Conservation (phyloP, 2,888 invertebrate species). For the Plemyria rubiginata region DNA sequence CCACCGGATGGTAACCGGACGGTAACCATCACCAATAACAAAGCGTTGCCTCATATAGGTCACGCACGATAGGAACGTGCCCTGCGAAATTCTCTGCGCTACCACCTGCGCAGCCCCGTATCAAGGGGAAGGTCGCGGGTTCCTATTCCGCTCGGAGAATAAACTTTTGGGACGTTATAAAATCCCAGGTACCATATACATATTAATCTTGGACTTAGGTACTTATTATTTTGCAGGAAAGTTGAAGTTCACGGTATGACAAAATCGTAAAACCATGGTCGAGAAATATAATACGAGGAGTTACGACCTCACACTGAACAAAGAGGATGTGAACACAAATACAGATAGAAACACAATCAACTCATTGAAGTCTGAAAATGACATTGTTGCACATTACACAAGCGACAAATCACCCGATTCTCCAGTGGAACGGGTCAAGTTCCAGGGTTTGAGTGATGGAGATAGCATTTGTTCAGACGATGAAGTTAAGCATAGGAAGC, state of each 20-base stretch:
- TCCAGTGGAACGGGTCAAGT: constrained; percentile 71
- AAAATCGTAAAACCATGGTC: constrained; percentile 40
- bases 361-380: constrained; percentile 65
- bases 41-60: too few species aligned
- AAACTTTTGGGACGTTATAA: too few species aligned
- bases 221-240: constrained; percentile 21
- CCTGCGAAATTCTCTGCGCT: too few species aligned
- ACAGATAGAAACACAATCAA: constrained; percentile 70
- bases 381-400: constrained; percentile 55
- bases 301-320: constrained; percentile 36
- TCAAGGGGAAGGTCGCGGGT: too few species aligned
- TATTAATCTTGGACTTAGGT: too few species aligned
- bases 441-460: constrained; percentile 75
- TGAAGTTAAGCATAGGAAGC: constrained; percentile 61
- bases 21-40: too few species aligned
- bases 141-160: too few species aligned
- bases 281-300: constrained; percentile 38
- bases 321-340: constrained; percentile 40
- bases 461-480: constrained; percentile 76
- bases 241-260: constrained; percentile 33
- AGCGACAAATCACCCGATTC: constrained; percentile 54
- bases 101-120: too few species aligned
- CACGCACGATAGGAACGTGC: too few species aligned
- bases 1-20: too few species aligned
- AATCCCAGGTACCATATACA: too few species aligned